Conservation (phyloP, 2,113 vertebrate genomes). For the Cisticola juncidis region DNA sequence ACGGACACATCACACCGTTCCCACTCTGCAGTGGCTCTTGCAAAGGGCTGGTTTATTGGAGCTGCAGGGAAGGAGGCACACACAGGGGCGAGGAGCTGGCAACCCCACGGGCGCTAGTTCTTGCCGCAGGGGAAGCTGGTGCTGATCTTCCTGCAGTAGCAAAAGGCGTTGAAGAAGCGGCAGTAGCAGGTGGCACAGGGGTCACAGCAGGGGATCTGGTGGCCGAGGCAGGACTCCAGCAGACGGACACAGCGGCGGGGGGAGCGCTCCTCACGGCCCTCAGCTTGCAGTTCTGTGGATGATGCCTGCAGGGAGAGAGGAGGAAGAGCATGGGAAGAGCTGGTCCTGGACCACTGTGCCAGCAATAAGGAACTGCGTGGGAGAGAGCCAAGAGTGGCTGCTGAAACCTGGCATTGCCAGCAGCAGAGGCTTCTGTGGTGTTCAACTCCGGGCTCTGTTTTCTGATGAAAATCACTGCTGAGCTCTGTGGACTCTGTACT, state of each 20-base stretch:
- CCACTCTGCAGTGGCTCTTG: not conserved
- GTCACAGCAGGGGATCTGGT: slow-evolving; percentile 90
- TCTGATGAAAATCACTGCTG: not conserved
- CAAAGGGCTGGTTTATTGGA: slow-evolving; percentile 43
- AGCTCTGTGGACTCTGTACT: not conserved
- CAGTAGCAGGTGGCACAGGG: slow-evolving; percentile 95
- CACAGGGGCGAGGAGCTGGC: rapidly evolving
- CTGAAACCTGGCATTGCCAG: not conserved
- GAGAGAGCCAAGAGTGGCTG: not conserved
- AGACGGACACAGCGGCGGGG: slow-evolving; percentile 88
- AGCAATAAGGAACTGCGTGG: not conserved
- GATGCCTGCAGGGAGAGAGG: slow-evolving; percentile 63
- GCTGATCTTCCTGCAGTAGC: slow-evolving; percentile 91
- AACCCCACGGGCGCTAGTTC: slow-evolving; percentile 17
- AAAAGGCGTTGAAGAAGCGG: slow-evolving; percentile 94
- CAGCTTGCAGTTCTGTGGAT: slow-evolving; percentile 61
- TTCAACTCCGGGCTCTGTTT: rapidly evolving
- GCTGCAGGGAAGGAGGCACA: not conserved
- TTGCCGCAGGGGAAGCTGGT: slow-evolving; percentile 73
- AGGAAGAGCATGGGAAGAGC: not conserved
- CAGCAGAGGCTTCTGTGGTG: not conserved
- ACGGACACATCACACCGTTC: rapidly evolving
- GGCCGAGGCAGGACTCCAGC: slow-evolving; percentile 91
- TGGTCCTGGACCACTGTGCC: not conserved
- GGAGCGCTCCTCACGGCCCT: slow-evolving; percentile 81